Evolutionary conservation across 1,140 invertebrate species (phyloP).

Genomic region (Leptopilina clavipes): DNA sequence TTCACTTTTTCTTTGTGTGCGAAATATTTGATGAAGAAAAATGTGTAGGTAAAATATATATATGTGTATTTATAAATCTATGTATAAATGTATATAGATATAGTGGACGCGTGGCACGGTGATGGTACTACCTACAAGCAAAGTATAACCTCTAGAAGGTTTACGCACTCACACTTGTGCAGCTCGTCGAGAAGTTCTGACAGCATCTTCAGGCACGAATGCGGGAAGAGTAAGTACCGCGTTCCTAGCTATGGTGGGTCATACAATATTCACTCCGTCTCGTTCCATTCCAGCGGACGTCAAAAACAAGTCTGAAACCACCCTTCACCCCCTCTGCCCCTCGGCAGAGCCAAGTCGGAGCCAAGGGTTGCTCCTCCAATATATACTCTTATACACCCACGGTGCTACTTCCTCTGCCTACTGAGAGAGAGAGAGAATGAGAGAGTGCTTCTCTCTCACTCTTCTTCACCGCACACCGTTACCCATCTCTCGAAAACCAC

Average conservation of each 20-base stretch:
- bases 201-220: slow-evolving; percentile 41
- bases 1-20: slow-evolving; percentile 20
- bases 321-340: not conserved
- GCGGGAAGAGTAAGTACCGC: slow-evolving; percentile 44
- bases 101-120: slow-evolving; percentile 14
- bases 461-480: slow-evolving; percentile 37
- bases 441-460: too few species aligned
- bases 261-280: slow-evolving; percentile 64
- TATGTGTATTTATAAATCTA: not conserved
- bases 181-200: slow-evolving; percentile 42
- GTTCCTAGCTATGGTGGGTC: slow-evolving; percentile 49
- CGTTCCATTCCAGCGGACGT: slow-evolving; percentile 60
- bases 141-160: not conserved
- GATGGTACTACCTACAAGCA: not conserved
- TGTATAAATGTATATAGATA: not conserved
- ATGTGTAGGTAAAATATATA: slow-evolving; percentile 8
- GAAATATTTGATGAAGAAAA: slow-evolving; percentile 34
- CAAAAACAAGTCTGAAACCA: slow-evolving; percentile 62
- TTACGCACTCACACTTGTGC: slow-evolving; percentile 24
- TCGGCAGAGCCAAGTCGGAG: slow-evolving; percentile 45
- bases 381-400: slow-evolving; percentile 1
- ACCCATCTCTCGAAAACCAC: slow-evolving; percentile 46
- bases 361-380: slow-evolving; percentile 49
- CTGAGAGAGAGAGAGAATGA: too few species aligned
- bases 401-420: slow-evolving; percentile 45